phyloP scores from a whole-genome alignment of 1,140 invertebrate species.

The Holcopasites calliopsidis region DNA sequence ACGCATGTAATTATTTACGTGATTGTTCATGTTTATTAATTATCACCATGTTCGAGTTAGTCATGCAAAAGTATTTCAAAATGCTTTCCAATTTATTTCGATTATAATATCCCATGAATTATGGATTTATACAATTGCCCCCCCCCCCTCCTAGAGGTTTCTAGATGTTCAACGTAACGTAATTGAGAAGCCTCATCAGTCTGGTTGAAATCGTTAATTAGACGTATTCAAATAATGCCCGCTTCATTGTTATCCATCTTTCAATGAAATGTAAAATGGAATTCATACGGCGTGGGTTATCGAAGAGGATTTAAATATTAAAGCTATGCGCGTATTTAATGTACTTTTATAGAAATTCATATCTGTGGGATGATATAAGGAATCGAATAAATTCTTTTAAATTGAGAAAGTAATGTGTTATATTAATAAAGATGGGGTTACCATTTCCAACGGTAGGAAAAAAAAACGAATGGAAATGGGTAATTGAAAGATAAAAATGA shows the following conservation, averaged over 20 bases:
- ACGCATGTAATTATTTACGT: no score
- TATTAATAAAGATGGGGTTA: no score
- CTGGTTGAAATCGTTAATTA: not conserved
- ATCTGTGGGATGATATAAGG: no score
- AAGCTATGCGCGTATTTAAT: no score
- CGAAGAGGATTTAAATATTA: not conserved
- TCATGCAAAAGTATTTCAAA: not conserved
- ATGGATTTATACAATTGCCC: not conserved
- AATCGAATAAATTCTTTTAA: no score
- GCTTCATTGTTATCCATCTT: not conserved
- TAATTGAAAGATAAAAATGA: no score
- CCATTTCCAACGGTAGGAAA: no score
- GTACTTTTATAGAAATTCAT: no score
- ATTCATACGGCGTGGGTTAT: not conserved
- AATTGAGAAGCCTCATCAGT: not conserved
- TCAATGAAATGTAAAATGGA: not conserved
- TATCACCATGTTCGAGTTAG: not conserved
- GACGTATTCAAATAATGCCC: not conserved
- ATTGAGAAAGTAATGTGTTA: no score
- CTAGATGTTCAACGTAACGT: not conserved
- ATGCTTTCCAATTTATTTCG: not conserved
- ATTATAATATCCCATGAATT: not conserved
- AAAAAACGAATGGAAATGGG: no score
- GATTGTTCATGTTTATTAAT: not conserved
- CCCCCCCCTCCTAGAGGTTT: not conserved